Percentiles rank a stretch among this genome's conserved stretches.
Conservation (phyloP, 2,797 vertebrate genomes). For the Periophthalmus magnuspinnatus region DNA sequence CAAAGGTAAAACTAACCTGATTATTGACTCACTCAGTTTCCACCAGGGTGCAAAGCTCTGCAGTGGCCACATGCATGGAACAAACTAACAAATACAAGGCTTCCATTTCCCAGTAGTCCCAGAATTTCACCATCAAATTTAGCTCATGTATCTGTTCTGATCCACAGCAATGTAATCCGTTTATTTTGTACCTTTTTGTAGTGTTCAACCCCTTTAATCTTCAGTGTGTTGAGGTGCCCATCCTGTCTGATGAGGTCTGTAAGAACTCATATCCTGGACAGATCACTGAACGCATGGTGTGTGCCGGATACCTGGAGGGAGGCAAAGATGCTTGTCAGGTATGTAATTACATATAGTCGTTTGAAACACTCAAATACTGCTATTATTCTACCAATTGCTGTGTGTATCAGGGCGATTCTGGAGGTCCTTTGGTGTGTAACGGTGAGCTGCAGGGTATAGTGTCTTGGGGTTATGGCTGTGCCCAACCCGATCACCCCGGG, state of each 20-base stretch:
- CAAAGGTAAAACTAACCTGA: no score
- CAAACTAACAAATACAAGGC: no score
- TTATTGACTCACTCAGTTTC: no score
- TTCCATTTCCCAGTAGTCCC: no score
- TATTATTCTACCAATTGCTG: not conserved
- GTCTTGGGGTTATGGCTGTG: conserved; percentile 85
- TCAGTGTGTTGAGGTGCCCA: conserved; percentile 73
- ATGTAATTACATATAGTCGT: conserved; percentile 11
- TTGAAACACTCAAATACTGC: not conserved
- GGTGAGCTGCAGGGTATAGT: conserved; percentile 83
- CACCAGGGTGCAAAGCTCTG: no score
- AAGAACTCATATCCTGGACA: conserved; percentile 64
- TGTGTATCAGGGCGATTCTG: conserved; percentile 80
- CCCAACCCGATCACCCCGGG: conserved; percentile 71
- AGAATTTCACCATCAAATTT: no score
- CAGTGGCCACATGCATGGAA: no score
- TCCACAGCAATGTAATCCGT: not conserved
- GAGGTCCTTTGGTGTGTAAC: conserved; percentile 84
- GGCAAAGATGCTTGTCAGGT: conserved; percentile 81
- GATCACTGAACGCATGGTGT: conserved; percentile 76
- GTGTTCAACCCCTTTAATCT: conserved; percentile 78
- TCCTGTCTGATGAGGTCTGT: conserved; percentile 65
- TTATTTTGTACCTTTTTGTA: conserved; percentile 35
- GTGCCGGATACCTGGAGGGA: conserved; percentile 75
- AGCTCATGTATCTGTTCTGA: not conserved